Base-by-base conservation (phyloP, 2,113 vertebrate genomes). In the Campylorhamphus procurvoides region DNA sequence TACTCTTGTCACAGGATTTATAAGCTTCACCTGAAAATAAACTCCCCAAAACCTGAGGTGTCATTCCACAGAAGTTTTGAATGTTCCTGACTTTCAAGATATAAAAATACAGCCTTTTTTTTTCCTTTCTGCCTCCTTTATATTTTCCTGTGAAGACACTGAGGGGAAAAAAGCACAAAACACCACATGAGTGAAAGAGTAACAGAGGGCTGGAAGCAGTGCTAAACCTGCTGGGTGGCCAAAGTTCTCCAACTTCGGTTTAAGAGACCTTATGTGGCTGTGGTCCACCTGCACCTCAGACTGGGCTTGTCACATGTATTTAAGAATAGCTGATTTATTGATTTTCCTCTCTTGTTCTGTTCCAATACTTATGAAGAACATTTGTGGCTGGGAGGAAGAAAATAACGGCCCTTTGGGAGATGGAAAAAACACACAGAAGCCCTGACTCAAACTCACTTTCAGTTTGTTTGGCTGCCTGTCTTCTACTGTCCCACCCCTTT, bases 311-410 rank as follows among this genome's bases (percentile, higher is more conserved):
- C 87, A 83, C 0, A 0, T n/a, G 14, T 64, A 25, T 60, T 93
- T 90, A 88, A 89, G 71, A 93, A 93, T 46, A 96, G 84, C 58
- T 39, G 66, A 93, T 93, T 89, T 94, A 96, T 95, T 94, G 79
- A 62, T 88, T 94, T 95, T 80, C 55, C 29, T 92, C 55, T 66
- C 3, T 1, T 33, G 33, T 46, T 77, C 83, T 37, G 55, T 77
- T 96, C 66, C 53, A 94, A 89, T 87, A 94, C 91, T 60, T 76
- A 76, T 8, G 31, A 87, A 73, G 49, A 87, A 79, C 56, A 89
- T 87, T 85, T 93, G 84, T 91, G 93, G 78, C 58, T 85, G 40
- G 9, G 55, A 94, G 53, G 66, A 89, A 94, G 74, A 60, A 42
- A 66, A 93, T 94, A 93, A 84, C 46, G 46, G 77, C n/a, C 62